Base-by-base conservation (phyloP, 2,113 vertebrate genomes). In the Jaculus jaculus region DNA sequence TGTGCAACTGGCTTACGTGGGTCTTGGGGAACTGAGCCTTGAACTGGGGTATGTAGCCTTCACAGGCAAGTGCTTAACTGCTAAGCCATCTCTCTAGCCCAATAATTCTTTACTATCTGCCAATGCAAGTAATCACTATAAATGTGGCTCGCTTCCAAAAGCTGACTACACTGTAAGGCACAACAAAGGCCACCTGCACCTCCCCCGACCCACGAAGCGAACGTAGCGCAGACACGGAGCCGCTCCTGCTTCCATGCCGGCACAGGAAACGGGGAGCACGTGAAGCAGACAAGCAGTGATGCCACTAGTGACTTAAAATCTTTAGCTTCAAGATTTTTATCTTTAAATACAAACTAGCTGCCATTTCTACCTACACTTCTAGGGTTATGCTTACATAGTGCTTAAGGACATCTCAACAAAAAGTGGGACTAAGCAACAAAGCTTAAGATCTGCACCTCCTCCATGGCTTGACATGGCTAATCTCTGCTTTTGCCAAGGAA, bases 401-500 rank as follows among this genome's bases (percentile, higher is more conserved):
- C 37, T 72, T 95, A 92, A 90, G 20, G 47, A 84, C 23, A 89
- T 72, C 90, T 87, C 2, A 21, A 92, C 63, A 89, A 87, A 91
- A 95, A 95, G 21, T 61, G 42, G 63, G 51, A 91, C n/a, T 91
- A 95, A 69, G 15, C 51, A 79, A 12, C 28, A 82, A 75, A 83
- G 72, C 84, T 93, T 86, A 7, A 90, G 79, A 96, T 82, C 28
- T 65, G 37, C 0, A 2, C 37, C 88, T 92, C 75, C 69, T 95
- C 85, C 37, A 75, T 60, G 96, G 81, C 93, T 84, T 93, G 24
- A 96, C 89, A 95, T 51, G 85, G 28, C 30, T 72, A 89, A 97
- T 93, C 95, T 96, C 94, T 95, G 86, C 63, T 91, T 75, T 71
- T 94, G 63, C 94, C 3, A 65, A 96, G 90, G 95, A 94, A 97